phyloP scores from a whole-genome alignment of 1,140 invertebrate genomes.

The Leptopilina boulardi region DNA sequence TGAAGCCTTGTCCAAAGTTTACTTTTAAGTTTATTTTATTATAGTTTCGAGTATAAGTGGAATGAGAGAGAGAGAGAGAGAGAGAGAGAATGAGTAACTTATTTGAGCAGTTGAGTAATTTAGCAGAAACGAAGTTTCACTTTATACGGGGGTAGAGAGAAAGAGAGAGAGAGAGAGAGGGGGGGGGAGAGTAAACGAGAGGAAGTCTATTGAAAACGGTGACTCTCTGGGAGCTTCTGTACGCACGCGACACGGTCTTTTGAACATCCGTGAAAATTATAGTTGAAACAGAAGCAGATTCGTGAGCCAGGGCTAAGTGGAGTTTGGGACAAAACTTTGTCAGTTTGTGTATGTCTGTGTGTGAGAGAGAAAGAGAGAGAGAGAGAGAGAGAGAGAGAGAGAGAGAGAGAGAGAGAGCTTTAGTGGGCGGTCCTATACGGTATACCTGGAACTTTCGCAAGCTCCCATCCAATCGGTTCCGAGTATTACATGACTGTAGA shows the following conservation, averaged over 20 bases:
- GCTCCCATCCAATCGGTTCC: slow-evolving; percentile 68
- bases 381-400: neutral
- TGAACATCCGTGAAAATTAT: slow-evolving; percentile 30
- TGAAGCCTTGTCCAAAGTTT: slow-evolving; percentile 1
- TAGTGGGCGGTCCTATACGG: slow-evolving; percentile 64
- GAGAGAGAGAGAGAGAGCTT: slow-evolving; percentile 37
- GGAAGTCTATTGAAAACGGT: slow-evolving; percentile 31
- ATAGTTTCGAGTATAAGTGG: neutral
- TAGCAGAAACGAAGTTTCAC: slow-evolving; percentile 27
- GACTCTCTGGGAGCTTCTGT: slow-evolving; percentile 5
- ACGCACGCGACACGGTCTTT: slow-evolving; percentile 31
- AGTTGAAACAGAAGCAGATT: slow-evolving; percentile 39
- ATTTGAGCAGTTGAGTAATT: slow-evolving; percentile 23
- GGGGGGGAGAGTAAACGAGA: slow-evolving; percentile 26
- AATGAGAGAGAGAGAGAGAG: neutral
- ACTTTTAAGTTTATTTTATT: slow-evolving; percentile 1
- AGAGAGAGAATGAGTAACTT: neutral
- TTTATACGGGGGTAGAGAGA: neutral
- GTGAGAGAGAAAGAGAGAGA: neutral
- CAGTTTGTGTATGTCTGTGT: slow-evolving; percentile 48
- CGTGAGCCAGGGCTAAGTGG: slow-evolving; percentile 36
- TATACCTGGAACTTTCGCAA: slow-evolving; percentile 71
- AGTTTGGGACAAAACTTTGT: slow-evolving; percentile 69
- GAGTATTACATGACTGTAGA: slow-evolving; percentile 29
- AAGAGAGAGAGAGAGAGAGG: too few species aligned